phyloP scores from a whole-genome alignment of 2,888 invertebrate genomes.

The Plagiodera versicolora region DNA sequence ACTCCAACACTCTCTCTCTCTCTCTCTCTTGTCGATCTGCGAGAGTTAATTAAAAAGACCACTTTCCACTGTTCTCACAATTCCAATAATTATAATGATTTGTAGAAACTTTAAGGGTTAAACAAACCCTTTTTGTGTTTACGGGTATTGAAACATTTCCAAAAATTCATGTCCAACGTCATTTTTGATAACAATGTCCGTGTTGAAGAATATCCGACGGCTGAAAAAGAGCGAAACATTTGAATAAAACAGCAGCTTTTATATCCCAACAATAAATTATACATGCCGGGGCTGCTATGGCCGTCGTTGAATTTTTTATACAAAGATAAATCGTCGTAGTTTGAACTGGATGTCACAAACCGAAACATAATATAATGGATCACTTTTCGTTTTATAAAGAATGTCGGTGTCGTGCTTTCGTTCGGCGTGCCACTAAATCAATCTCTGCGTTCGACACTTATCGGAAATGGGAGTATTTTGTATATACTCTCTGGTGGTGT shows the following conservation, averaged over 20 bases:
- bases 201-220: too few relatives aligned
- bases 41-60: neutral
- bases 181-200: too few relatives aligned
- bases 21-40: neutral
- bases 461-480: neutral
- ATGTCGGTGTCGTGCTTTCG: constrained; percentile 13
- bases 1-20: neutral
- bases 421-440: neutral
- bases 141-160: too few relatives aligned
- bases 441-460: neutral
- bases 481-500: too few relatives aligned
- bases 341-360: constrained; percentile 32
- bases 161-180: too few relatives aligned
- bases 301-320: neutral
- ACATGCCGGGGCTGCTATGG: neutral
- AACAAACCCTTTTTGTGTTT: too few relatives aligned
- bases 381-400: constrained; percentile 37
- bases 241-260: neutral
- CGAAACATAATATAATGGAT: constrained; percentile 36
- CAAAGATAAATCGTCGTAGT: neutral
- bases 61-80: too few relatives aligned
- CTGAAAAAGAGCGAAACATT: neutral
- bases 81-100: too few relatives aligned
- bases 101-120: too few relatives aligned
- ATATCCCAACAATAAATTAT: neutral